These are phyloP conservation scores for Palythoa caribaeorum DNA, from an alignment of 92 coral and sea anemone species.

Conservation along the genomic window DNA sequence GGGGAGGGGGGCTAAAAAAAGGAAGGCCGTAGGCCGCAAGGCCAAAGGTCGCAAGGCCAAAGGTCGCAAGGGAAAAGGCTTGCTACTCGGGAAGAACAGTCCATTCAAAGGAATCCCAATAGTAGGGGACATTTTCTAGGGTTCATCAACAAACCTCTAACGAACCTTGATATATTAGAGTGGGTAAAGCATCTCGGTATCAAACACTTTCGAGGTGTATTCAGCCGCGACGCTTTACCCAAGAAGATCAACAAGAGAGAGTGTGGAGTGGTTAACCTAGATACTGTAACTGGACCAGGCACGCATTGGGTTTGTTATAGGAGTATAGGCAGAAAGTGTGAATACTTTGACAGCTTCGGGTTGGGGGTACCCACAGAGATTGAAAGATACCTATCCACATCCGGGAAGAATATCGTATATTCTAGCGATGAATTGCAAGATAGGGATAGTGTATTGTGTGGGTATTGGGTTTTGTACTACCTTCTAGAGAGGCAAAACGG, in stretches of 20 bases:
- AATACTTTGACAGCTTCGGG: constrained; percentile 9
- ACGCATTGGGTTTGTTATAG: constrained; percentile 41
- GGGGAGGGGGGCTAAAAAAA: no score
- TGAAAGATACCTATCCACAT: neutral
- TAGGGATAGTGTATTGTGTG: neutral
- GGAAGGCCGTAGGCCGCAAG: no score
- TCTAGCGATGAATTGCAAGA: neutral
- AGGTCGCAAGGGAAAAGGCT: no score
- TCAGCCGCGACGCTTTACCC: neutral
- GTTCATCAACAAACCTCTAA: constrained; percentile 34
- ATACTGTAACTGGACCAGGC: neutral
- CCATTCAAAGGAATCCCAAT: no score
- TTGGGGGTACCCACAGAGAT: neutral
- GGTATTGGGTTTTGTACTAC: neutral
- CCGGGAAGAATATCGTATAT: neutral
- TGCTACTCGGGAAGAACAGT: no score
- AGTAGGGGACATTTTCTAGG: no score
- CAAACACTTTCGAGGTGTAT: neutral
- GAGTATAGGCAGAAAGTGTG: neutral
- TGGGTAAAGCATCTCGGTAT: constrained; percentile 8
- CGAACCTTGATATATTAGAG: constrained; percentile 19
- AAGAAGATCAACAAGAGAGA: neutral
- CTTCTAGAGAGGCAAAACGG: neutral
- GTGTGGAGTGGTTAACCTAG: constrained; percentile 34
- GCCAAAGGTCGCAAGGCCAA: no score